phyloP scores from a whole-genome alignment of 2,797 vertebrate species.

The Sebastes oblongus region DNA sequence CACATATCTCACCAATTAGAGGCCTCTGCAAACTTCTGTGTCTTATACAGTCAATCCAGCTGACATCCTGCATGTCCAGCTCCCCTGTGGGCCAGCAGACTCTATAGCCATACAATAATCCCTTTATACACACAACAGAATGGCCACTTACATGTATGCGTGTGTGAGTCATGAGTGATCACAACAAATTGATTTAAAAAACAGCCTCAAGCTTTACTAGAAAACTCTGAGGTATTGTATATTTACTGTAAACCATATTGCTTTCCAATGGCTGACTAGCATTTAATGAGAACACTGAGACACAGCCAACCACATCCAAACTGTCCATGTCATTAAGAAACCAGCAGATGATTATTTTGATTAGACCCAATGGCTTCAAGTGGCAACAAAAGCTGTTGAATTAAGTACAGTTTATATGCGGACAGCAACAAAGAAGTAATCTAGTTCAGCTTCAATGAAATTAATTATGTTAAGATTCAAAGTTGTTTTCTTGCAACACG shows the following conservation, averaged over 20 bases:
- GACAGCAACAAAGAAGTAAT: not conserved
- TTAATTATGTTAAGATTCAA: too few relatives aligned
- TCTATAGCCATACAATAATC: constrained; percentile 19
- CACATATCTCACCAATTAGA: constrained; percentile 77
- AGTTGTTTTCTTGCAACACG: too few relatives aligned
- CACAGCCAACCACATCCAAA: constrained; percentile 24
- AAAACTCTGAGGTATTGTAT: not conserved
- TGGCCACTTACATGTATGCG: not conserved
- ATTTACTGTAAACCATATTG: constrained; percentile 10
- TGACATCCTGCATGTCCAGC: constrained; percentile 27
- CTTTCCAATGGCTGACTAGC: not conserved
- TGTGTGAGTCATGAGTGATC: constrained; percentile 14
- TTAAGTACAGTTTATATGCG: constrained; percentile 7
- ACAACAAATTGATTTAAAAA: not conserved
- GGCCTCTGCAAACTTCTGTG: constrained; percentile 39
- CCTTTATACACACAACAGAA: constrained; percentile 6
- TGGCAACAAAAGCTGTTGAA: constrained; percentile 13
- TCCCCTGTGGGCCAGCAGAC: constrained; percentile 28
- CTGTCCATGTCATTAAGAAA: constrained; percentile 20
- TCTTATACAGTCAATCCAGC: constrained; percentile 55
- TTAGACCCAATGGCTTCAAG: constrained; percentile 2
- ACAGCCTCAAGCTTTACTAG: not conserved
- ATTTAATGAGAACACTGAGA: constrained; percentile 30
- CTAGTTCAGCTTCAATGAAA: not conserved
- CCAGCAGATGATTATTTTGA: constrained; percentile 44